Percentiles rank a stretch among this genome's conserved stretches.
These are phyloP conservation scores for Brenthis daphne DNA, from an alignment of 2,888 invertebrate genomes.

Conservation along the genomic window DNA sequence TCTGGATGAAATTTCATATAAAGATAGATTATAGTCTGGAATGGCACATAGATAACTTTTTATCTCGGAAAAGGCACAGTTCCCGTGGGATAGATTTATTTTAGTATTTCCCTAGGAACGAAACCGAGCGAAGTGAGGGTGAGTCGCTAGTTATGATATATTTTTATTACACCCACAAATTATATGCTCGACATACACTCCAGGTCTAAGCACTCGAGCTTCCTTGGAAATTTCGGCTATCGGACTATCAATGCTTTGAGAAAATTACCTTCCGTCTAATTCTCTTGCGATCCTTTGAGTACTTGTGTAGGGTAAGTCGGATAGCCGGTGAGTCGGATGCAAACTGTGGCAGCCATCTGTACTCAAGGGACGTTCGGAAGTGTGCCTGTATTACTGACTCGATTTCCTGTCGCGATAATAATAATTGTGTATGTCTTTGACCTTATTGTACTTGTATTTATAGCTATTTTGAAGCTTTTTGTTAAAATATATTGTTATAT, in stretches of 20 bases:
- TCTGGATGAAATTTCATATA: too few relatives aligned
- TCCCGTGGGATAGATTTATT: too few relatives aligned
- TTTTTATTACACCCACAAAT: background rate
- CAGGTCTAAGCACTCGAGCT: slow-evolving; percentile 22
- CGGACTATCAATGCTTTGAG: slow-evolving; percentile 31
- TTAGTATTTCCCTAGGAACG: too few relatives aligned
- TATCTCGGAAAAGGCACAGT: too few relatives aligned
- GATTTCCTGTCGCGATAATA: slow-evolving; percentile 45
- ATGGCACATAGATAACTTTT: too few relatives aligned
- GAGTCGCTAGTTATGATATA: too few relatives aligned
- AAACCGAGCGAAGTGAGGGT: too few relatives aligned
- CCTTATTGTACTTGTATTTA: slow-evolving; percentile 19
- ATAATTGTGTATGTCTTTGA: slow-evolving; percentile 32
- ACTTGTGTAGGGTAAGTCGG: slow-evolving; percentile 36
- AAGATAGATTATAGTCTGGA: too few relatives aligned
- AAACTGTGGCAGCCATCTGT: slow-evolving; percentile 65
- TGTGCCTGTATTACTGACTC: slow-evolving; percentile 54
- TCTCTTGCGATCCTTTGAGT: slow-evolving; percentile 42
- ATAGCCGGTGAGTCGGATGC: slow-evolving; percentile 58
- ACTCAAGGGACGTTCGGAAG: slow-evolving; percentile 43
- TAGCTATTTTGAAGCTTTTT: slow-evolving; percentile 8
- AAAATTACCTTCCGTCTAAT: slow-evolving; percentile 39
- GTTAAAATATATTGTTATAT: slow-evolving; percentile 3
- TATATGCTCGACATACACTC: background rate
- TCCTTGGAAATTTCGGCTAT: slow-evolving; percentile 26